Base-by-base conservation (phyloP, 2,888 invertebrate genomes). In the Euclidia mi region DNA sequence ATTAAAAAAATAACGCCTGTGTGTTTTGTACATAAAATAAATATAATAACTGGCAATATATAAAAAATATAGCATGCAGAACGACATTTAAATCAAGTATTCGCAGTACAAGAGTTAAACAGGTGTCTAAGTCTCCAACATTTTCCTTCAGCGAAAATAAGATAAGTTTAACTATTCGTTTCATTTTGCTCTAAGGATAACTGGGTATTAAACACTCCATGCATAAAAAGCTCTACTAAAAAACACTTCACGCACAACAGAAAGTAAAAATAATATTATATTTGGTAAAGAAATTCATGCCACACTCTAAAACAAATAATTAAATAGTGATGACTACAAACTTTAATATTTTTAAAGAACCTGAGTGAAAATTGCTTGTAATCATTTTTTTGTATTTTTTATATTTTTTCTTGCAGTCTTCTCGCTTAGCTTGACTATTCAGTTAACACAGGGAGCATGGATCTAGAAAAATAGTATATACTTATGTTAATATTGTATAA, bases 361-460 rank as follows among this genome's bases (percentile, higher is more conserved):
- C 92, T 93, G 90, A 81, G 71, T 86, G 81, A 80, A 72, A 78
- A 81, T 85, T 71, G 85, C 84, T 89, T 81, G 85, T 75, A 56
- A 60, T 61, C 60, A 62, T 79, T 79, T 82, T 85, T 82, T 76
- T 77, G 32, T 59, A 10, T 71, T 75, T 79, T 71, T 78, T 76
- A 46, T 58, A 56, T 74, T 70, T 87, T 87, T 87, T 86, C 89
- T 90, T 89, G 93, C 94, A 94, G 94, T 93, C 94, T 93, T 94
- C 92, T 89, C 71, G 81, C 82, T 89, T 91, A 91, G 87, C 93
- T 92, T 88, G 94, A 89, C 95, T 96, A 97, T 96, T 97, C 97
- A 94, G 95, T 97, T 96, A 97, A 95, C 91, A 97, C 96, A 85
- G 97, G 97, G 95, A 97, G 96, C 95, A 97, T 96, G 94, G 97